Evolutionary conservation across 1,140 invertebrate genomes (phyloP).

Genomic region (Periplaneta americana): DNA sequence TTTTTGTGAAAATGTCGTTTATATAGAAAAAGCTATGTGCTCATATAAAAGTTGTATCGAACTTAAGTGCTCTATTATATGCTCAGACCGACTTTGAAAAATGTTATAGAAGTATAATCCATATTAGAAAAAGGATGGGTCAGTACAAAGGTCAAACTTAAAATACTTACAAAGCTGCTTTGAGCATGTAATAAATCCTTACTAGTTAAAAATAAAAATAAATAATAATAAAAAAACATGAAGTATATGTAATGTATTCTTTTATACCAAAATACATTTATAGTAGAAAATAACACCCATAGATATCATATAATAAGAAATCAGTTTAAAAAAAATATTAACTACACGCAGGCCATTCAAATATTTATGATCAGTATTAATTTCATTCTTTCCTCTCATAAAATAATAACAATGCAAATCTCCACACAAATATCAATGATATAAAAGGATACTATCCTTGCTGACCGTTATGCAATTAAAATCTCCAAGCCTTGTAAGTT

Average conservation of each 20-base stretch:
- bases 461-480: not conserved
- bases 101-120: too few species aligned
- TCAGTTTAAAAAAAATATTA: not conserved
- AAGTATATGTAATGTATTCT: not conserved
- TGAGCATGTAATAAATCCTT: not conserved
- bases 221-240: not conserved
- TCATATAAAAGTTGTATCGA: not conserved
- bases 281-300: not conserved
- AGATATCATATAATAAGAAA: not conserved
- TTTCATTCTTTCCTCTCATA: not conserved
- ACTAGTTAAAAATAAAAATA: not conserved
- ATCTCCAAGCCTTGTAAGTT: not conserved
- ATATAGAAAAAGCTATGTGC: not conserved
- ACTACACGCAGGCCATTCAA: not conserved
- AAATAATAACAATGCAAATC: not conserved
- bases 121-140: not conserved
- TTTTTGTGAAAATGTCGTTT: too few species aligned
- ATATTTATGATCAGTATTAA: not conserved
- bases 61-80: not conserved
- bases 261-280: not conserved
- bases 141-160: not conserved
- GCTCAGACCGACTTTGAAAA: not conserved
- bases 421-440: not conserved
- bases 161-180: not conserved
- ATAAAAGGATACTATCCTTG: too few species aligned